Evolutionary conservation across 2,113 vertebrate species (phyloP).

Genomic region (Falcunculus frontatus): DNA sequence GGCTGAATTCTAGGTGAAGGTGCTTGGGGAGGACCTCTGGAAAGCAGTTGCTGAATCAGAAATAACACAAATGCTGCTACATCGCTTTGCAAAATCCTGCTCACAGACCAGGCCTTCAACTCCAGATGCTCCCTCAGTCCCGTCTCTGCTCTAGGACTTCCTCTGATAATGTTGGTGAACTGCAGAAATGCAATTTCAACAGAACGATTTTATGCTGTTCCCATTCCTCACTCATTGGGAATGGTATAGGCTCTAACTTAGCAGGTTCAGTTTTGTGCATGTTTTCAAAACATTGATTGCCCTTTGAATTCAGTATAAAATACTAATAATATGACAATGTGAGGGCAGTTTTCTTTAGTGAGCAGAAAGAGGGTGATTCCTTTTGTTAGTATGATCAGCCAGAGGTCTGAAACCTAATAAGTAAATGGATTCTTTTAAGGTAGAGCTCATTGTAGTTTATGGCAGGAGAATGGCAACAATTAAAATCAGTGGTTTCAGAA

Average conservation of each 20-base stretch:
- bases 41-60: neutral
- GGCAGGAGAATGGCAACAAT: neutral
- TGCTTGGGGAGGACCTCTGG: neutral
- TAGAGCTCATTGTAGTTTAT: neutral
- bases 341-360: neutral
- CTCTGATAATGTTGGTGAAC: neutral
- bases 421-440: neutral
- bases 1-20: neutral
- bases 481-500: neutral
- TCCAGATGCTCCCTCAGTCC: neutral
- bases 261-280: neutral
- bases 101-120: neutral
- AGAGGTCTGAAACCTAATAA: neutral
- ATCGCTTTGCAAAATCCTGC: neutral
- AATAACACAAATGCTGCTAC: neutral
- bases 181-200: neutral
- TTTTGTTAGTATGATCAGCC: neutral
- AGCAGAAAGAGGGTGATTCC: neutral
- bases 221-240: neutral
- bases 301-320: neutral
- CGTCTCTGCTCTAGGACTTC: rapidly evolving
- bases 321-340: neutral
- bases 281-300: neutral
- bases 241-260: neutral
- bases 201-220: neutral